Evolutionary conservation across 1,140 invertebrate species (phyloP).

Genomic region (Panagrolaimus sp.): DNA sequence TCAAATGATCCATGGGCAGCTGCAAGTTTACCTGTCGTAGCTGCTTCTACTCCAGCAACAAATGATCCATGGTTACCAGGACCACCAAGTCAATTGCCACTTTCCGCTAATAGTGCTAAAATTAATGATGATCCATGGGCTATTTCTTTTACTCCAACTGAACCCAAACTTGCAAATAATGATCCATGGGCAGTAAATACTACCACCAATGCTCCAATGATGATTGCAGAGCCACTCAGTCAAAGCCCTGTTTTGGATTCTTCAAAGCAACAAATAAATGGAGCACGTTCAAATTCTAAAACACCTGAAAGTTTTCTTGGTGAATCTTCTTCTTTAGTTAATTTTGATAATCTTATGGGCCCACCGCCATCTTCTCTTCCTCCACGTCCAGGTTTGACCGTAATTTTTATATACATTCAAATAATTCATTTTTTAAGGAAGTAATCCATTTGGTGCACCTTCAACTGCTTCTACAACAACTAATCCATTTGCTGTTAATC

Average conservation of each 20-base stretch:
- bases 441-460: constrained; percentile 51
- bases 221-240: constrained; percentile 10
- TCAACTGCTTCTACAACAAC: constrained; percentile 28
- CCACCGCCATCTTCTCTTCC: constrained; percentile 26
- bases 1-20: neutral
- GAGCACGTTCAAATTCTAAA: constrained; percentile 63
- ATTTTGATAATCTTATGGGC: constrained; percentile 86
- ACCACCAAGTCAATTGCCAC: neutral
- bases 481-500: constrained; percentile 53
- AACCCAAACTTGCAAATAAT: neutral
- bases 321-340: constrained; percentile 84
- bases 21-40: neutral
- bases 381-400: constrained; percentile 28
- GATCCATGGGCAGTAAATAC: neutral
- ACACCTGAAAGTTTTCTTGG: constrained; percentile 85
- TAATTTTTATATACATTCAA: constrained; percentile 10
- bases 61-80: constrained; percentile 10
- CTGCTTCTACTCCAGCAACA: neutral
- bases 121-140: constrained; percentile 2
- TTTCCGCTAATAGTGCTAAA: neutral
- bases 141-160: constrained; percentile 11
- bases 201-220: constrained; percentile 1
- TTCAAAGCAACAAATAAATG: neutral
- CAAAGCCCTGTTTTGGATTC: neutral
- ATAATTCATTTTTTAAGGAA: constrained; percentile 39